Evolutionary conservation across 1,140 invertebrate genomes (phyloP).

Genomic region (Neodiprion lecontei): DNA sequence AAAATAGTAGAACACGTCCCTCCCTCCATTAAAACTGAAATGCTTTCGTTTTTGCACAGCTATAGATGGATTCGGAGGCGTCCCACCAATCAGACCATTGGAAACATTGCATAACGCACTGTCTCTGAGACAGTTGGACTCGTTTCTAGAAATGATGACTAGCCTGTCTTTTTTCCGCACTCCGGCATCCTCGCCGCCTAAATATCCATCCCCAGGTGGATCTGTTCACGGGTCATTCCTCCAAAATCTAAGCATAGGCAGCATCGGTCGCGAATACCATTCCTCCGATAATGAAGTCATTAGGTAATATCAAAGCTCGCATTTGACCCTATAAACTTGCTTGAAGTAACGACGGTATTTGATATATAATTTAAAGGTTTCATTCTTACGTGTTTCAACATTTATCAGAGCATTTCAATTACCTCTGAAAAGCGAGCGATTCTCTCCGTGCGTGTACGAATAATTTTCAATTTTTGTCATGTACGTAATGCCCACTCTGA

Average conservation of each 20-base stretch:
- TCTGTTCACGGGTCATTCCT: slow-evolving; percentile 44
- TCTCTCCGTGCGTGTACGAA: too few relatives aligned
- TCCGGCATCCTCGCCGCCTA: slow-evolving; percentile 74
- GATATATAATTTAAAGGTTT: slow-evolving; percentile 9
- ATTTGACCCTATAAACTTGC: slow-evolving; percentile 41
- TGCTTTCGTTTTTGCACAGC: slow-evolving; percentile 53
- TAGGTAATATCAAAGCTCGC: slow-evolving; percentile 36
- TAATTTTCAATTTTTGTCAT: slow-evolving; percentile 28
- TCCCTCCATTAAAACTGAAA: slow-evolving; percentile 11
- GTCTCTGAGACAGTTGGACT: slow-evolving; percentile 87
- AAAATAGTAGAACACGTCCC: background rate
- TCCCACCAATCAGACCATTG: slow-evolving; percentile 90
- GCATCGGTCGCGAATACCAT: slow-evolving; percentile 55
- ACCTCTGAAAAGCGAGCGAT: background rate
- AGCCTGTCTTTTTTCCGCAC: slow-evolving; percentile 72
- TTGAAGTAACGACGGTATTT: slow-evolving; percentile 52
- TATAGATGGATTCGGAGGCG: slow-evolving; percentile 85
- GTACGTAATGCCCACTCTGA: slow-evolving; percentile 46
- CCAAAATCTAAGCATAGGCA: slow-evolving; percentile 45
- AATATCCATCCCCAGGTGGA: slow-evolving; percentile 63
- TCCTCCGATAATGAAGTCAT: slow-evolving; percentile 57
- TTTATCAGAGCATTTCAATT: background rate
- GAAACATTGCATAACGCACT: slow-evolving; percentile 96
- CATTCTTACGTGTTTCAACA: background rate
- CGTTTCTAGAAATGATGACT: slow-evolving; percentile 86